These are phyloP conservation scores for Tetramorium parvispinum DNA, from an alignment of 1,140 invertebrate genomes.

Conservation along the genomic window DNA sequence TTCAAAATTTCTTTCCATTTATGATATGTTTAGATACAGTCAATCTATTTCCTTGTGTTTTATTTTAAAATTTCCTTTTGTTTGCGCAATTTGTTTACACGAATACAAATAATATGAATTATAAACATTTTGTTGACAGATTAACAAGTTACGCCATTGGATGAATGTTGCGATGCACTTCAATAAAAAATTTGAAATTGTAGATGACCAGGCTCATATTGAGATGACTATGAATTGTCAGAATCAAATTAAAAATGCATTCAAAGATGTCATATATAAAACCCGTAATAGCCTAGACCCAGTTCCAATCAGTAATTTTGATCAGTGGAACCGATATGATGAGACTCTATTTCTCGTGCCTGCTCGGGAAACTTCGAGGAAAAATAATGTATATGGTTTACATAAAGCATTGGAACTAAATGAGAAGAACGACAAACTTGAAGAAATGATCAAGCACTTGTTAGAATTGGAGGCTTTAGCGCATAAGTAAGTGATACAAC, in stretches of 20 bases:
- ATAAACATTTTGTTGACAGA: conserved; percentile 66
- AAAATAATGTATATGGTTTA: conserved; percentile 86
- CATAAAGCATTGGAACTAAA: conserved; percentile 86
- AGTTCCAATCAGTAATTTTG: conserved; percentile 62
- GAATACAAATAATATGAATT: conserved; percentile 15
- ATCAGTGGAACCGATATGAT: conserved; percentile 78
- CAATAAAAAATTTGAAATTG: not conserved
- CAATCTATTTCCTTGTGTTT: not conserved
- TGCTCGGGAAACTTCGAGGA: conserved; percentile 76
- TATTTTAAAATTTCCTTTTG: conserved; percentile 12
- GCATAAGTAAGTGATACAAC: conserved; percentile 71
- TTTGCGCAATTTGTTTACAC: not conserved
- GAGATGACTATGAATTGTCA: conserved; percentile 75
- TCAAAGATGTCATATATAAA: conserved; percentile 74
- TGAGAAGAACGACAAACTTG: conserved; percentile 58
- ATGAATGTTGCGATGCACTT: conserved; percentile 79
- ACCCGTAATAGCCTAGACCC: conserved; percentile 48
- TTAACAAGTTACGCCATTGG: conserved; percentile 83
- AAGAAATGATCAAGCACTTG: conserved; percentile 74
- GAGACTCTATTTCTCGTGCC: conserved; percentile 75
- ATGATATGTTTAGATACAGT: not conserved
- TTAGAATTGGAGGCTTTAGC: conserved; percentile 71
- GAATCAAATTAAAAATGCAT: conserved; percentile 70
- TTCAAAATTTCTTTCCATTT: not conserved
- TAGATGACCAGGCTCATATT: conserved; percentile 22